Evolutionary conservation across 2,888 invertebrate species (phyloP), one percentile per base, ranked within the genome.

Genomic region (Chouioia cunea): DNA sequence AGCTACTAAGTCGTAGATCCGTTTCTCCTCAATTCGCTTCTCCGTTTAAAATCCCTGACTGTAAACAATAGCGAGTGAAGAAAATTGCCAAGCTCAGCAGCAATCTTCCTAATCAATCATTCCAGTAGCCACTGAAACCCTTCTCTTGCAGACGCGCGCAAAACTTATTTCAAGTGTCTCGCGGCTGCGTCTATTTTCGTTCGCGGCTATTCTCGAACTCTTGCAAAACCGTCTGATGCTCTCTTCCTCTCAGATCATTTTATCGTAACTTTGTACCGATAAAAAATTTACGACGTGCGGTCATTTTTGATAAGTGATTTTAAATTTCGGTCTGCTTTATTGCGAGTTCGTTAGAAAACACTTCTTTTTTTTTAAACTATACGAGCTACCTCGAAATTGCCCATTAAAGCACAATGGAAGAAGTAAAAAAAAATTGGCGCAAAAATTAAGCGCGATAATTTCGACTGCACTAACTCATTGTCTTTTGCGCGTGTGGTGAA

Each of bases 111-210:
- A 36, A 36, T 36, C 36, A 36, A 36, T 36, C 36, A 36, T 36
- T 36, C 6, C 36, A 36, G 27, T 6, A 27, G 27, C 27, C 36
- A 50, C 50, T 12, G 10, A 18, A 50, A 50, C 50, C 12, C 43
- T 46, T 22, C 50, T 27, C 23, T 47, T 18, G 2, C 47, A n/a
- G n/a, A 20, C 16, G 54, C n/a, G 22, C 48, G 58, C 53, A 46
- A 63, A 36, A 68, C 59, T 60, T 71, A 71, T 76, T 77, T 77
- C 76, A 69, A 75, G 69, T 73, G 73, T 76, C 71, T 75, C 66
- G 56, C 44, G 36, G 20, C 46, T 68, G 57, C 57, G 62, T 77
- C 77, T 79, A 79, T 78, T 79, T 77, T 77, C 57, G 74, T 71
- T 68, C n/a, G 57, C 63, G 27, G 64, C 65, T 72, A 71, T 74